Evolutionary conservation across 2,797 vertebrate genomes (phyloP), one percentile per base, ranked within the genome.

Genomic region (Sparus aurata): DNA sequence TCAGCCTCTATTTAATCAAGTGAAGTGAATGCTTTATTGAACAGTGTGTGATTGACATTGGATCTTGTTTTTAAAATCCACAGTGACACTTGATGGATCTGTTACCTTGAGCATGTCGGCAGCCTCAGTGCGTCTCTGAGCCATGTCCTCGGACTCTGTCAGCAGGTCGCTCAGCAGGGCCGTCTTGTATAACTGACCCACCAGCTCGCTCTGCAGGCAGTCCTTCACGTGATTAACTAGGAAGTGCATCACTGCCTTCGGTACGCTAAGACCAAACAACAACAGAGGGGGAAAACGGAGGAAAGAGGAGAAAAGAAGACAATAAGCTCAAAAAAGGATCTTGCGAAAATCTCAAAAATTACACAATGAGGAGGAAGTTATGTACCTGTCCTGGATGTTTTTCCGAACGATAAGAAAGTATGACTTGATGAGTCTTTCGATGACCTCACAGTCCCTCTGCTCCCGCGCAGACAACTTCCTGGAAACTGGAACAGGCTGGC

Each of bases 221-320:
- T 99, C 98, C 88, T 99, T 99, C 90, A 99, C 98, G 0, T 99
- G 97, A 93, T 99, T 99, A 83, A 99, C 98, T 91, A 99, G 94
- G 91, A 99, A 99, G 94, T 99, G 97, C 98, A 99, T 99, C 86
- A 99, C 98, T 6, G 98, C 98, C 92, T 99, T 99, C 63, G 98
- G 98, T 83, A 99, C 98, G 73, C 98, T 99, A 93, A 43, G 86
- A 43, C 25, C 77, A 72, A 73, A 60, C 34, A 30, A 68, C 49
- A 53, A 63, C 17, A 49, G 18, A 16, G 23, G 1, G 8, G 16
- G 2, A 54, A 50, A 25, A 62, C 0, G 12, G 18, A 22, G 6
- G 10, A 17, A 8, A 22, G 30, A 61, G 3, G 12, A 38, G 3
- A 20, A 2, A 4, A 34, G 9, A 18, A 11, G 12, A 3, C 2